These are phyloP conservation scores for Bubo blakistoni DNA, from an alignment of 2,113 vertebrate species.

Conservation along the genomic window DNA sequence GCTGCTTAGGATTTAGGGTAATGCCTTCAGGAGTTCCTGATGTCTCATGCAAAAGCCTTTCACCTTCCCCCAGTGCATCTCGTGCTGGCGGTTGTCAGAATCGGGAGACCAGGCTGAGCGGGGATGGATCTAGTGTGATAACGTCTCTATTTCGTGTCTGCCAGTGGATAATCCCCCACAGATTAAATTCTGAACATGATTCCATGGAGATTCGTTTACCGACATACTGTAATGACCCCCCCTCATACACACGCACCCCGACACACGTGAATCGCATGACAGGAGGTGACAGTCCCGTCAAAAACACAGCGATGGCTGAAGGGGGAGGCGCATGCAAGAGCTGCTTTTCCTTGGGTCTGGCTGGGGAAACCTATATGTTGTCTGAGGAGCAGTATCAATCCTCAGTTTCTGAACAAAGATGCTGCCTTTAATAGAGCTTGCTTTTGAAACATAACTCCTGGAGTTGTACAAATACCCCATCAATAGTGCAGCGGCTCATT, in stretches of 20 bases:
- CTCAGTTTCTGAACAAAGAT: constrained; percentile 38
- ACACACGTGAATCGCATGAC: accelerated
- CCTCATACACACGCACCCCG: not conserved
- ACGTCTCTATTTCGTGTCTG: not conserved
- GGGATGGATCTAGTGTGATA: not conserved
- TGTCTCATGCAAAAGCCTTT: not conserved
- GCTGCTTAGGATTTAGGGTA: not conserved
- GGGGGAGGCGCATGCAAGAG: not conserved
- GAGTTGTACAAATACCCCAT: constrained; percentile 70
- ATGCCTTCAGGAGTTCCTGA: not conserved
- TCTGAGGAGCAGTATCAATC: constrained; percentile 54
- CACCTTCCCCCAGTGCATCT: not conserved
- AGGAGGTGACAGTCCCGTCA: not conserved
- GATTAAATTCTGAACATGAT: not conserved
- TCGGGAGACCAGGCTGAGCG: accelerated
- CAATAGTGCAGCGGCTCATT: constrained; percentile 71
- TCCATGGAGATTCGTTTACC: not conserved
- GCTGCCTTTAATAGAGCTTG: constrained; percentile 62
- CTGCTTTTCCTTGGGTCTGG: not conserved
- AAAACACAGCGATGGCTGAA: not conserved
- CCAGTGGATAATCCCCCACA: not conserved
- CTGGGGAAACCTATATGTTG: constrained; percentile 16
- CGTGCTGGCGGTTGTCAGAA: not conserved
- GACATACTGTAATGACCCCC: not conserved
- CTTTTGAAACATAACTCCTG: constrained; percentile 61